Percentiles rank a stretch among this genome's conserved stretches.
Conservation (phyloP, 2,797 vertebrate species). For the Parambassis ranga region DNA sequence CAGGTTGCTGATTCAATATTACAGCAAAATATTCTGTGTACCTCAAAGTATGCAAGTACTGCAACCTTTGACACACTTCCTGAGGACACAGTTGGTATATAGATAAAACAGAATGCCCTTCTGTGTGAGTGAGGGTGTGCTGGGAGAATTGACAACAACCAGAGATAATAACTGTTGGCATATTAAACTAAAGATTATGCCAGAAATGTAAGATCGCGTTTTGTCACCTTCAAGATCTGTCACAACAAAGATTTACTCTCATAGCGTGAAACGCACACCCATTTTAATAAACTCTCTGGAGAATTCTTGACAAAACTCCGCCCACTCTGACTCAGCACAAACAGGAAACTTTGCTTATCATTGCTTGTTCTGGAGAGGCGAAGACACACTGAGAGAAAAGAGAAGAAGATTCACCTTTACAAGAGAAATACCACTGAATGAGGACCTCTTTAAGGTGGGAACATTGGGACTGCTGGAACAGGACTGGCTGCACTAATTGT, state of each 20-base stretch:
- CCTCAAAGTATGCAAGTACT: neutral
- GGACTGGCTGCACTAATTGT: neutral
- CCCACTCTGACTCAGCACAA: neutral
- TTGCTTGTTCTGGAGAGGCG: neutral
- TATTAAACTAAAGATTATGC: neutral
- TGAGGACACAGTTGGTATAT: neutral
- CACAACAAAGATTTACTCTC: too few relatives aligned
- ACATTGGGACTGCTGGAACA: neutral
- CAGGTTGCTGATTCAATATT: neutral
- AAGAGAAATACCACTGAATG: neutral
- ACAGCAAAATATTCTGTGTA: neutral
- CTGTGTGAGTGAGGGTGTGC: too few relatives aligned
- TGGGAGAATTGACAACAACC: too few relatives aligned
- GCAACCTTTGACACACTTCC: neutral
- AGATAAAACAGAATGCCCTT: constrained; percentile 1
- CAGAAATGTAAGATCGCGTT: neutral
- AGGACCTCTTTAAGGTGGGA: neutral
- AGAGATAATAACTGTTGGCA: neutral
- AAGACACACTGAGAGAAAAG: neutral
- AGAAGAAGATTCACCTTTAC: neutral
- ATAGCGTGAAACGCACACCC: neutral
- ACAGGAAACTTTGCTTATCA: constrained; percentile 8
- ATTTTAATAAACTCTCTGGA: neutral
- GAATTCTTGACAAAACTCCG: constrained; percentile 2
- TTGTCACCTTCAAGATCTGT: neutral